Base-by-base conservation (phyloP, 2,797 vertebrate genomes). In the Poecilia gillii region DNA sequence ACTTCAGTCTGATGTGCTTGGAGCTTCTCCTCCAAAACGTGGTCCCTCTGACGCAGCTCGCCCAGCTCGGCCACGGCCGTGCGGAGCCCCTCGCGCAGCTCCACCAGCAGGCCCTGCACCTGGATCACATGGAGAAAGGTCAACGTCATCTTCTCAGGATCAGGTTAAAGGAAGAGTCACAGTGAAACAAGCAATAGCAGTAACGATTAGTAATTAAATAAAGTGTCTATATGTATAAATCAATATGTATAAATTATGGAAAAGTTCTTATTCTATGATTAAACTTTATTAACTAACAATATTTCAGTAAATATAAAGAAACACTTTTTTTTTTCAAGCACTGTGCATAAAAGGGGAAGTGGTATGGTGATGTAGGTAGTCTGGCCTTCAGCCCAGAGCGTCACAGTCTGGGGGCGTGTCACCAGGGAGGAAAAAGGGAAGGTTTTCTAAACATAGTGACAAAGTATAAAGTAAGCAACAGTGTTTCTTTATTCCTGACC, bases 51-150 rank as follows among this genome's bases (percentile, higher is more conserved):
- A 75, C 96, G 97, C 90, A 99, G 97, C 81, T 95, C 92, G 0
- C 95, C 92, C 88, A 99, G 93, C 78, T 98, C 97, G 79, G 94
- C 96, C 93, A 98, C 95, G 0, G 97, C 96, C 55, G 94, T 94
- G 43, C 95, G 96, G 91, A 99, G 97, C 85, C 97, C 97, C 7
- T 96, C 94, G 77, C 97, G 98, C 90, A 99, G 96, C 94, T 99
- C 97, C 23, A 94, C 96, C 95, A 98, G 97, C 87, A 99, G 91
- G 79, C 96, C 96, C 96, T 99, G 97, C 95, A 99, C 96, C 98
- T 99, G 91, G 86, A 78, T 47, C 57, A 83, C 55, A 84, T 28
- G 41, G 72, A 57, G 46, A 57, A 66, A 73, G 43, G 59, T 23
- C 11, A 73, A 55, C 3, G n/a, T 3, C 0, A 14, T 0, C 23